These are phyloP conservation scores for Notarius lentiginosus DNA, from an alignment of 2,113 vertebrate genomes.

Conservation along the genomic window DNA sequence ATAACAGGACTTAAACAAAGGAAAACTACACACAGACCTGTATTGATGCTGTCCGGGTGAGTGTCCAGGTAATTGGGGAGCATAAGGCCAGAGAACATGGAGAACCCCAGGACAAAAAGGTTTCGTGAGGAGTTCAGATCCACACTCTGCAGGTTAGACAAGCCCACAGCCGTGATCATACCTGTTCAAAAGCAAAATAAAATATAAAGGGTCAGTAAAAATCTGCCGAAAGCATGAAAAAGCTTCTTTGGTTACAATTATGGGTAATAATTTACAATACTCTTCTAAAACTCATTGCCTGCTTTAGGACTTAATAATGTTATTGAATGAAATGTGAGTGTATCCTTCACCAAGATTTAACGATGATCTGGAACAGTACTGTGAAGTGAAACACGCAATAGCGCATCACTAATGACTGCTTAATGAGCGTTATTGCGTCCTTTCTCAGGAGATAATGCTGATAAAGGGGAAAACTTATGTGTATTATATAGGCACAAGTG, in stretches of 20 bases:
- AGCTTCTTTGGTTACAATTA: neutral
- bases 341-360: neutral
- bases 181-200: slow-evolving; percentile 67
- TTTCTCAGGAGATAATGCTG: neutral
- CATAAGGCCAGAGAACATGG: slow-evolving; percentile 92
- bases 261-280: neutral
- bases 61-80: slow-evolving; percentile 87
- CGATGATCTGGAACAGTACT: neutral
- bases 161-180: slow-evolving; percentile 94
- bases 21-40: slow-evolving; percentile 73
- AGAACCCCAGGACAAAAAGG: slow-evolving; percentile 93
- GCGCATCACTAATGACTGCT: neutral
- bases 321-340: neutral
- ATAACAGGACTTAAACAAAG: neutral
- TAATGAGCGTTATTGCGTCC: neutral
- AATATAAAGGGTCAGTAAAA: neutral
- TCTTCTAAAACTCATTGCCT: neutral
- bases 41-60: slow-evolving; percentile 80
- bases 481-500: too few relatives aligned
- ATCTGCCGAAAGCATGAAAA: neutral
- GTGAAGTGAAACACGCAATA: neutral
- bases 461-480: neutral
- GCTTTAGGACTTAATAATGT: neutral
- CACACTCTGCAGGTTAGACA: slow-evolving; percentile 94
- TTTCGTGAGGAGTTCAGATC: slow-evolving; percentile 97